Evolutionary conservation across 2,797 vertebrate species (phyloP).

Genomic region (Lindbergichthys nudifrons): DNA sequence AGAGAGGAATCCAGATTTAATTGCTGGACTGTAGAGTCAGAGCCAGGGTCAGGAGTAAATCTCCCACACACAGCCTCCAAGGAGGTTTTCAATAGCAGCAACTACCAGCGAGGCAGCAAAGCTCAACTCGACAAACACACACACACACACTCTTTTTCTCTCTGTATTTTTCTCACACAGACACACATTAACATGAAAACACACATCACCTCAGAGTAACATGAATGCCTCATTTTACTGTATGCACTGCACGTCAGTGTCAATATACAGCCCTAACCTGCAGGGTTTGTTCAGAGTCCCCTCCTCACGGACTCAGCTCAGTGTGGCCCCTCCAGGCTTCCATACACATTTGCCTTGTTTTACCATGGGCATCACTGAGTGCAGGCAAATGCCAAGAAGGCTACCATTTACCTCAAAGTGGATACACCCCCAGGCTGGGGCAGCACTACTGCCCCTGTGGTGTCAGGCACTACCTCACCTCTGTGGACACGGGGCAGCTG

Average conservation of each 20-base stretch:
- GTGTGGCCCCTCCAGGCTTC: conserved; percentile 79
- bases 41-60: conserved; percentile 63
- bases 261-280: conserved; percentile 71
- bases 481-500: conserved; percentile 86
- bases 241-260: conserved; percentile 76
- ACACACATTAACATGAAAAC: conserved; percentile 62
- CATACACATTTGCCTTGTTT: conserved; percentile 76
- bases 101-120: conserved; percentile 57
- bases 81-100: conserved; percentile 59
- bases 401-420: conserved; percentile 87
- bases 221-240: conserved; percentile 87
- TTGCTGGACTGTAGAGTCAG: conserved; percentile 53
- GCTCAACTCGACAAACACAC: conserved; percentile 47
- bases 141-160: conserved; percentile 21
- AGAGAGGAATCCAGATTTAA: conserved; percentile 47
- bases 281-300: conserved; percentile 77
- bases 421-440: conserved; percentile 84
- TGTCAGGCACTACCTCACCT: conserved; percentile 90
- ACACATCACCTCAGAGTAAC: conserved; percentile 85
- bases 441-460: conserved; percentile 81
- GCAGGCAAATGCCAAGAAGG: conserved; percentile 80
- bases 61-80: conserved; percentile 42
- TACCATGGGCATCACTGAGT: conserved; percentile 75
- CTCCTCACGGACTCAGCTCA: conserved; percentile 73
- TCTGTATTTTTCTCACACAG: conserved; percentile 18